Evolutionary conservation across 2,888 invertebrate species (phyloP).

Genomic region (Siphonodentalium dalli): DNA sequence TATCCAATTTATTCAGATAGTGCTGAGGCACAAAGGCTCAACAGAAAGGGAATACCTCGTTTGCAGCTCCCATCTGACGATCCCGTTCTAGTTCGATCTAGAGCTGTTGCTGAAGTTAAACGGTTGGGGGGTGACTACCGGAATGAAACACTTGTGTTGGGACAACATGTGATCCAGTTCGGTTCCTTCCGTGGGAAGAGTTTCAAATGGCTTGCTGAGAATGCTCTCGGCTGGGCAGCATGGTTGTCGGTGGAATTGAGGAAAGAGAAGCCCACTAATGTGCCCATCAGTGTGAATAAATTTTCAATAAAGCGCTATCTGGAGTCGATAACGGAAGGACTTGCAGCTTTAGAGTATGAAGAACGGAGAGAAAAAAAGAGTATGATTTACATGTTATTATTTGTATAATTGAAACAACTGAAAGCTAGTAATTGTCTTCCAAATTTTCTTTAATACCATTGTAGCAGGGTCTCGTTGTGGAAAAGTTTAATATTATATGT

Average conservation of each 20-base stretch:
- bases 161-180: conserved; percentile 8
- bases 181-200: conserved; percentile 3
- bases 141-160: conserved; percentile 1
- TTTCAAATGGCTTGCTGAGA: conserved; percentile 8
- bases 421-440: no score
- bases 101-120: conserved; percentile 1
- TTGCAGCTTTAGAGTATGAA: background rate
- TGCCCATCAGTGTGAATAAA: conserved; percentile 3
- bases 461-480: no score
- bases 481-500: no score
- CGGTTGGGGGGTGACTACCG: background rate
- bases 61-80: no score
- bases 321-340: conserved; percentile 5
- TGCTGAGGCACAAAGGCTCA: no score
- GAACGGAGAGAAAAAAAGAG: no score
- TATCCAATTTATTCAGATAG: no score
- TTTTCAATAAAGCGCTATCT: conserved; percentile 4
- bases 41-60: no score
- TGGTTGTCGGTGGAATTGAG: background rate
- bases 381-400: no score
- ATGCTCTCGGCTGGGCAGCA: conserved; percentile 8
- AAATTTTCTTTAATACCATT: no score
- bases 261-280: background rate
- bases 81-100: background rate
- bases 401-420: no score